These are phyloP conservation scores for Bilobella aurantiaca DNA, from an alignment of 1,140 invertebrate species.

Conservation along the genomic window DNA sequence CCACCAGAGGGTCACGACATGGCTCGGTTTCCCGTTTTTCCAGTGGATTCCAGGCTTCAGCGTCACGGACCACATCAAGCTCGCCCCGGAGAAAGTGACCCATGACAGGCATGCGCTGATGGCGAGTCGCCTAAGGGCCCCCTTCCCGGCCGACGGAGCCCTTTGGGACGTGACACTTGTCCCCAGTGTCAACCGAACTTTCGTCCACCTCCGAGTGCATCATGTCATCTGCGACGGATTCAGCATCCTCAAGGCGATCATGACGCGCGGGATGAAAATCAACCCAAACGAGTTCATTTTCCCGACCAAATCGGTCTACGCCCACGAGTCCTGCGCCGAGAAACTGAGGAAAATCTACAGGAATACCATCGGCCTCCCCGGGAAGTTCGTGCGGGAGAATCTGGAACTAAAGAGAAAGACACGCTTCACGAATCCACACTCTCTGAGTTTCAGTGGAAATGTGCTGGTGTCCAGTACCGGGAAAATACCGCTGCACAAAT, in stretches of 20 bases:
- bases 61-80: not conserved
- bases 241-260: slow-evolving; percentile 2
- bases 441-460: not conserved
- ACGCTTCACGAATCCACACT: not conserved
- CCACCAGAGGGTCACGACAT: not conserved
- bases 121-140: not conserved
- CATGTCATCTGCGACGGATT: not conserved
- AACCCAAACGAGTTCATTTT: not conserved
- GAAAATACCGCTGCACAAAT: not conserved
- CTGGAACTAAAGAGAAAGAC: not conserved
- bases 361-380: not conserved
- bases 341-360: not conserved
- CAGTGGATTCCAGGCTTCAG: not conserved
- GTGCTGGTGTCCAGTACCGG: not conserved
- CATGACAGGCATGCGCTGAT: not conserved
- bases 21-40: not conserved
- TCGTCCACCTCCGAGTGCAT: not conserved
- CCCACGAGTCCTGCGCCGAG: not conserved
- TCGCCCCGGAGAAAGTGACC: not conserved
- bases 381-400: not conserved
- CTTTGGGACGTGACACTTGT: not conserved
- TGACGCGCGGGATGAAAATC: not conserved
- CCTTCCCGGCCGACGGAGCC: not conserved
- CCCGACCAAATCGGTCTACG: not conserved
- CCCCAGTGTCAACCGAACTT: not conserved